These are phyloP conservation scores for Lepisosteus oculatus DNA, from an alignment of 2,113 vertebrate species.

Conservation along the genomic window DNA sequence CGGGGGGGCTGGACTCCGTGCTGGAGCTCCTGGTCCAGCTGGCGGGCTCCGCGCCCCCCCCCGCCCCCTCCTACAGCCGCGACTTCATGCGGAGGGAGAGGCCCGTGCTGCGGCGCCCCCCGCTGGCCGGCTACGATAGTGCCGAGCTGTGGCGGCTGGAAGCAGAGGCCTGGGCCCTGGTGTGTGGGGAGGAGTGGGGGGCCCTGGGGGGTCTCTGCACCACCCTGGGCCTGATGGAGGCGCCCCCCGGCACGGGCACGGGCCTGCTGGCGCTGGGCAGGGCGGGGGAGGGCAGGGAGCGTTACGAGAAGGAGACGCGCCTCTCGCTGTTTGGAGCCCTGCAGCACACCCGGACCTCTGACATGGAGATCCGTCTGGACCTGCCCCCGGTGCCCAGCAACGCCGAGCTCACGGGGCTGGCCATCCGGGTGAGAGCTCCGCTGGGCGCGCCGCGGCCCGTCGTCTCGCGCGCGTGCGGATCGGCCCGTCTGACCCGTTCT, in stretches of 20 bases:
- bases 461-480: no score
- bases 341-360: slow-evolving; percentile 81
- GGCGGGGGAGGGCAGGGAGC: slow-evolving; percentile 63
- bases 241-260: slow-evolving; percentile 79
- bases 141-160: slow-evolving; percentile 78
- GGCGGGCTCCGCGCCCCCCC: slow-evolving; percentile 80
- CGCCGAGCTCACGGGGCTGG: slow-evolving; percentile 83
- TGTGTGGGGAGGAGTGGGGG: slow-evolving; percentile 74
- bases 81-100: slow-evolving; percentile 80
- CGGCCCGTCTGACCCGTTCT: no score
- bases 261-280: slow-evolving; percentile 72
- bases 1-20: slow-evolving; percentile 67
- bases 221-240: slow-evolving; percentile 78
- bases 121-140: slow-evolving; percentile 79
- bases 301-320: slow-evolving; percentile 84
- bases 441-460: no score
- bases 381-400: slow-evolving; percentile 85
- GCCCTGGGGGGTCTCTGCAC: slow-evolving; percentile 64
- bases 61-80: slow-evolving; percentile 62
- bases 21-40: slow-evolving; percentile 85
- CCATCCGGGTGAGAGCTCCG: slow-evolving; percentile 74
- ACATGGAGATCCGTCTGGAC: slow-evolving; percentile 88
- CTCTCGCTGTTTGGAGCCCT: slow-evolving; percentile 88
- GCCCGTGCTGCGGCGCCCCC: slow-evolving; percentile 68
- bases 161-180: slow-evolving; percentile 69